A percentile compares a stretch with the other conserved stretches of the same genome.
Evolutionary conservation across 2,113 vertebrate species (phyloP).

Genomic region (Capra hircus): DNA sequence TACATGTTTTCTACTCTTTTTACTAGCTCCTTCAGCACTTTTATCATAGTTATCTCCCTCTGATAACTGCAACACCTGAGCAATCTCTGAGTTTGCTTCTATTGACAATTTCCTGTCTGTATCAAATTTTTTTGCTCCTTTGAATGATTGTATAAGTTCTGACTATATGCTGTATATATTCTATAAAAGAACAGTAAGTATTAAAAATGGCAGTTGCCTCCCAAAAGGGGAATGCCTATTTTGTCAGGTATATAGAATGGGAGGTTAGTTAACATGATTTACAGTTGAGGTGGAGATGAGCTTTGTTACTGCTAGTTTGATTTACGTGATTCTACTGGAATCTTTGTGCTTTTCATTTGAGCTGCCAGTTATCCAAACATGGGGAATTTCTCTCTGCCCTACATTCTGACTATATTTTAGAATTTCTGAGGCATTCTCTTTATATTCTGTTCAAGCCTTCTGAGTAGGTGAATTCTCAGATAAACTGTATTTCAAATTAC

Average conservation of each 20-base stretch:
- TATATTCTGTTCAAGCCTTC: neutral
- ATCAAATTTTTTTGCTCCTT: neutral
- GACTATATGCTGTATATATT: neutral
- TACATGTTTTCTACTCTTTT: neutral
- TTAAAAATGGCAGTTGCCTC: neutral
- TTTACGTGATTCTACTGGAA: neutral
- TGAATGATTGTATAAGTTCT: neutral
- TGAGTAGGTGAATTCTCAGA: neutral
- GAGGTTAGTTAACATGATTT: neutral
- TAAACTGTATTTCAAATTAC: neutral
- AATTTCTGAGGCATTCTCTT: neutral
- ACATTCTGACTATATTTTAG: neutral
- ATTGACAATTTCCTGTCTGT: neutral
- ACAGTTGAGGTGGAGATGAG: neutral
- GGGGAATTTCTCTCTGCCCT: neutral
- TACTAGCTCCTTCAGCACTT: neutral
- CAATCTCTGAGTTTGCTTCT: neutral
- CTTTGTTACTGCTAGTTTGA: neutral
- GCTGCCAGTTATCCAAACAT: neutral
- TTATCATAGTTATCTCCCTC: neutral
- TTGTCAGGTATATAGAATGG: neutral
- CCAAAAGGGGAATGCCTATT: neutral
- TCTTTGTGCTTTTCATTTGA: neutral
- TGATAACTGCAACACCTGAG: neutral
- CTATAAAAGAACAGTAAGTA: neutral